Conservation (phyloP, 2,888 invertebrate species). For the Hydropsyche betteni region DNA sequence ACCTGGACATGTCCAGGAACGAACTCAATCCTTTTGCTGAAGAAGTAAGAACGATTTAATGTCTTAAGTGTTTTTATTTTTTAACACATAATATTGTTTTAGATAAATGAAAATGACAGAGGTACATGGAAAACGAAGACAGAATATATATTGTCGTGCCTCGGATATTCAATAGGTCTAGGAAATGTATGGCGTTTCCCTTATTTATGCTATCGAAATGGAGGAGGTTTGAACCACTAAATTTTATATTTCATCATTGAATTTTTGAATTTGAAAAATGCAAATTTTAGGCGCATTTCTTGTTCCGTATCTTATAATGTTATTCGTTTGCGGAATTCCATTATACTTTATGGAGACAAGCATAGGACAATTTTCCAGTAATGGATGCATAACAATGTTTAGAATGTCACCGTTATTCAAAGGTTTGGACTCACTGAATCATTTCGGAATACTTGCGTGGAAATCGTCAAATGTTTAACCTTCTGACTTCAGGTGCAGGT, state of each 20-base stretch:
- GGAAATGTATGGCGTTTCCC: conserved; percentile 91
- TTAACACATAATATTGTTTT: not conserved
- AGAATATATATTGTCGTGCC: conserved; percentile 82
- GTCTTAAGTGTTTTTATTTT: too few relatives aligned
- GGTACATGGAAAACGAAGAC: conserved; percentile 79
- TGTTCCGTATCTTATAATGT: conserved; percentile 84
- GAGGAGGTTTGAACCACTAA: conserved; percentile 73
- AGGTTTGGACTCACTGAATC: conserved; percentile 65
- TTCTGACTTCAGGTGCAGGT: conserved; percentile 75
- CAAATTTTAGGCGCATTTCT: conserved; percentile 81
- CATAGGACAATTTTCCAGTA: conserved; percentile 85
- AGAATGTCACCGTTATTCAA: conserved; percentile 84
- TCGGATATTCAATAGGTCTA: conserved; percentile 86
- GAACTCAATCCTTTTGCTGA: not conserved
- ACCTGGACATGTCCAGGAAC: conserved; percentile 11
- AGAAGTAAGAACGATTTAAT: too few relatives aligned
- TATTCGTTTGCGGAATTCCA: conserved; percentile 85
- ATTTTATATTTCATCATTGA: not conserved
- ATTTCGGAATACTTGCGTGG: conserved; percentile 26
- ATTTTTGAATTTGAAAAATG: conserved; percentile 7
- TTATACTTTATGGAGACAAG: conserved; percentile 88
- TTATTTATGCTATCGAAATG: conserved; percentile 85
- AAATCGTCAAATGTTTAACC: not conserved
- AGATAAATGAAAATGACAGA: conserved; percentile 59
- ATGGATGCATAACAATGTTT: conserved; percentile 84